Base-by-base conservation (phyloP, 2,888 invertebrate genomes). In the Ormyrus thymus region DNA sequence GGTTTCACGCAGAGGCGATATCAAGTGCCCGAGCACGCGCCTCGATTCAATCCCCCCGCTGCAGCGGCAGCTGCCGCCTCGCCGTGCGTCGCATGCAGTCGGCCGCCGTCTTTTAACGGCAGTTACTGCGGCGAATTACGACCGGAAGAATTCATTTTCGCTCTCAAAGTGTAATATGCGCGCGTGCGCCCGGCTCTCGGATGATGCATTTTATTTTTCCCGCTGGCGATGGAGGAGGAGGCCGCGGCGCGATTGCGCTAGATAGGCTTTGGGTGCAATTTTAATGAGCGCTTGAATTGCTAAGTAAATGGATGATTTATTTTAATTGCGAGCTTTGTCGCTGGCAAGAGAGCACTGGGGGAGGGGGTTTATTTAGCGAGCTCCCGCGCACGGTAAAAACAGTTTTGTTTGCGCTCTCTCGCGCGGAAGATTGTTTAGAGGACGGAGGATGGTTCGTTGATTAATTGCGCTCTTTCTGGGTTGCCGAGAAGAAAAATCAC, bases 91-190 rank as follows among this genome's bases (percentile, higher is more conserved):
- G n/a, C 53, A 45, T 70, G 46, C 69, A 11, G n/a, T n/a, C 58
- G 59, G 15, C 51, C 15, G 10, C 10, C 45, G 50, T 56, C 68
- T 76, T 62, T 74, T 74, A 74, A 78, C 69, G 62, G 65, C 64
- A 74, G 68, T 81, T 76, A 77, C 55, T 61, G 43, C 62, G 83
- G 50, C 56, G 70, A 65, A 84, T 84, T 83, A 81, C 82, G 79
- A 78, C 84, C 84, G 86, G 84, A 85, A 86, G 85, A 82, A 84
- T 85, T 85, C 83, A 84, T 84, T 83, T 82, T 76, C 80, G 56
- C 68, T 58, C 71, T 62, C 50, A 11, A 4, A 29, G 64, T n/a
- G 61, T 48, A 73, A 61, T 81, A 76, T 29, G 29, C 55, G 66
- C 70, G 73, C 56, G 62, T 15, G 56, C 29, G 11, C 29, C 29